These are phyloP conservation scores for Sclerodermus sp. DNA, from an alignment of 2,888 invertebrate genomes.

Conservation along the genomic window DNA sequence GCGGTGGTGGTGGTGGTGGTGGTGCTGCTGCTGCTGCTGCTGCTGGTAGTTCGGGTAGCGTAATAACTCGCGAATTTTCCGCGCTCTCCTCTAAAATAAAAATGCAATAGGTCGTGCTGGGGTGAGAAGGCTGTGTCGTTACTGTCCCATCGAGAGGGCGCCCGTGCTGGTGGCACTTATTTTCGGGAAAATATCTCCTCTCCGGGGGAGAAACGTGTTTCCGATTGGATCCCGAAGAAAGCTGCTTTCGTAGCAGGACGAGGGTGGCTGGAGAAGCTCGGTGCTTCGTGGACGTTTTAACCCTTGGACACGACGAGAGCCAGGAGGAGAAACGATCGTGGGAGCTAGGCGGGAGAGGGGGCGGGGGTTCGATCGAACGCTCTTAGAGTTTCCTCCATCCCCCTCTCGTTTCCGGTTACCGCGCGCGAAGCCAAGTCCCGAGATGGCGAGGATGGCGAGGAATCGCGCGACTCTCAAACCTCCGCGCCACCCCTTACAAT, in stretches of 20 bases:
- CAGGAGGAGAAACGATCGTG: background rate
- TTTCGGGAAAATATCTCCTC: constrained; percentile 14
- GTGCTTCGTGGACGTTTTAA: constrained; percentile 8
- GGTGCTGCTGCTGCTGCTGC: no score
- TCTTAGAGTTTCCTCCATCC: constrained; percentile 5
- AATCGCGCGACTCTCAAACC: no score
- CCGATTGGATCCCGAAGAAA: constrained; percentile 8
- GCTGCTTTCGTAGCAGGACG: background rate
- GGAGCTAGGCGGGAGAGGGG: background rate
- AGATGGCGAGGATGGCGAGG: no score
- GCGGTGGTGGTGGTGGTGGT: no score
- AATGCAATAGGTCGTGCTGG: background rate
- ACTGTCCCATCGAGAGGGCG: constrained; percentile 1
- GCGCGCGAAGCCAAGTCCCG: constrained; percentile 11
- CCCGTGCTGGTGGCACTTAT: constrained; percentile 2
- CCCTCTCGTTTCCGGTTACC: constrained; percentile 20
- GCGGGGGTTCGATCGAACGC: constrained; percentile 12
- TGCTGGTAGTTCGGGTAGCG: no score
- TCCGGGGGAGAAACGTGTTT: constrained; percentile 1
- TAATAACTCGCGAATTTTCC: no score
- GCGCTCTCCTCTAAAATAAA: constrained; percentile 2
- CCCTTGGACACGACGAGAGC: constrained; percentile 8
- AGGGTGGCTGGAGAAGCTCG: no score
- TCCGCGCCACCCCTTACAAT: background rate
- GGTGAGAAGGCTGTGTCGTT: constrained; percentile 3